phyloP scores from a whole-genome alignment of 1,140 invertebrate genomes.

The Leptoteleia sp. region DNA sequence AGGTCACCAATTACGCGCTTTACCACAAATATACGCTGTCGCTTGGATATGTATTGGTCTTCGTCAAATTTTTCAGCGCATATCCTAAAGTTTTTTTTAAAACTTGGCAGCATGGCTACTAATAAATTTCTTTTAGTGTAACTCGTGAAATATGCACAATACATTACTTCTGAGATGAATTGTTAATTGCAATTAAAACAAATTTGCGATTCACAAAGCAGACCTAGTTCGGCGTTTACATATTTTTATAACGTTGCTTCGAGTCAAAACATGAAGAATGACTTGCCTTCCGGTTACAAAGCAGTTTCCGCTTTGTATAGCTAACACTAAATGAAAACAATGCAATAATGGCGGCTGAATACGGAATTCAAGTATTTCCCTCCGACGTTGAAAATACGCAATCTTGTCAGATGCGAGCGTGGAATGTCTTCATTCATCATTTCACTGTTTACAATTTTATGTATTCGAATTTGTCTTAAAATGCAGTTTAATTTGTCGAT shows the following conservation, averaged over 20 bases:
- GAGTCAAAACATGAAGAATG: conserved; percentile 28
- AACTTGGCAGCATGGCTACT: too few relatives aligned
- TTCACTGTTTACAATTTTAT: too few relatives aligned
- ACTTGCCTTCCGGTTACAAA: conserved; percentile 40
- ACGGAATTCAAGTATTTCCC: conserved; percentile 13
- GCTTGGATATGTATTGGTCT: too few relatives aligned
- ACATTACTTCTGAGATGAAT: neutral
- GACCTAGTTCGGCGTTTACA: neutral
- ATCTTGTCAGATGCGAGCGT: too few relatives aligned
- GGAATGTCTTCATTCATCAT: too few relatives aligned
- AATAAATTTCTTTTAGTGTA: neutral
- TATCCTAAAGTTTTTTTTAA: too few relatives aligned
- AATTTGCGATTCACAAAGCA: conserved; percentile 33
- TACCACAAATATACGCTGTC: too few relatives aligned
- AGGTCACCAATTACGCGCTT: too few relatives aligned
- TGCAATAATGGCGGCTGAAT: conserved; percentile 15
- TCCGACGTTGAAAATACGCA: too few relatives aligned
- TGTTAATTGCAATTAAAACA: conserved; percentile 31
- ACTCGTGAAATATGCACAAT: neutral
- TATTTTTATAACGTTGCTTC: conserved; percentile 46
- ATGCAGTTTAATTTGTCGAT: too few relatives aligned
- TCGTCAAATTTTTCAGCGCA: too few relatives aligned
- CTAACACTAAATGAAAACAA: conserved; percentile 41
- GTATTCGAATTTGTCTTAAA: too few relatives aligned
- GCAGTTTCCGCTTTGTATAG: conserved; percentile 48